Base-by-base conservation (phyloP, 2,888 invertebrate genomes). In the Marasmarcha lunaedactyla region DNA sequence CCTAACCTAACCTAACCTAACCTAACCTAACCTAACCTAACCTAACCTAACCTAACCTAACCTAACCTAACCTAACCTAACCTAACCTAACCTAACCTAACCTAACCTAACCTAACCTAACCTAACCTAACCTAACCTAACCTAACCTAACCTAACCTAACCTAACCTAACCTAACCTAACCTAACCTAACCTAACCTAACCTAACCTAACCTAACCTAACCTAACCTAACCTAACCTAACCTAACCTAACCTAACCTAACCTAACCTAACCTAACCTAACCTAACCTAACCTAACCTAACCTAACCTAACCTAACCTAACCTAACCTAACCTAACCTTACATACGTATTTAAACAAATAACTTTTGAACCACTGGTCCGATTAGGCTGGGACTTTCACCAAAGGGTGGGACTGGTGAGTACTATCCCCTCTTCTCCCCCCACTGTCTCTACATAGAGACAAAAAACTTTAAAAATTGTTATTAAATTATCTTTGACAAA, bases 231-330 rank as follows among this genome's bases (percentile, higher is more conserved):
- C 41, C 41, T 41, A 41, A 41, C 41, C 41, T 41, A 41, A 41
- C 41, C 41, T 41, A 41, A 41, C 41, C 41, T 41, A 41, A 41
- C 41, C 41, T 41, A 41, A 41, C 41, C 41, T 41, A 41, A 41
- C 41, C 41, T 41, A 41, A 41, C 41, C 41, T 41, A 41, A 41
- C 41, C 41, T 41, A 41, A 41, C 41, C 41, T 41, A 41, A 41
- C 41, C 41, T 41, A 41, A 41, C 41, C 41, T 41, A 41, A 41
- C 41, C 41, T 41, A 38, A 38, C 38, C 38, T 41, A 41, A 41
- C 38, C 38, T 38, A 38, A 41, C 41, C 41, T 41, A 41, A 38
- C 38, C 41, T 41, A 38, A 38, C 41, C 41, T 41, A 41, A 38
- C 41, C 38, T 41, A 38, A 41, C 38, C 38, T 41, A 41, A 41